A percentile compares a stretch with the other conserved stretches of the same genome.
Evolutionary conservation across 2,113 vertebrate species (phyloP).

Genomic region (Ctenomys sociabilis): DNA sequence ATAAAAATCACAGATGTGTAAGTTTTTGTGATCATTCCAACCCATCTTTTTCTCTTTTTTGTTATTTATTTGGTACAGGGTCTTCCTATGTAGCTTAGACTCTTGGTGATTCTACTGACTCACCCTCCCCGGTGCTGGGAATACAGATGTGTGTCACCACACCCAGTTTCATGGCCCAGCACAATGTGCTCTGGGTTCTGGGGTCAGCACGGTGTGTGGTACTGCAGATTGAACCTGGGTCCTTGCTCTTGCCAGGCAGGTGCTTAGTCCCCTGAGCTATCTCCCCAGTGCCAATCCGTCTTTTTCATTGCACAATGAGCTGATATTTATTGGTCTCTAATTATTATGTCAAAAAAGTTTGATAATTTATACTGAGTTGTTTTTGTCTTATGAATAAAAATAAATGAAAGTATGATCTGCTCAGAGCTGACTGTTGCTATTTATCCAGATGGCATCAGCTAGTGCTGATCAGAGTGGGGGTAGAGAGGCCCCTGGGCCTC

Average conservation of each 20-base stretch:
- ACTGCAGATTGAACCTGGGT: too few relatives aligned
- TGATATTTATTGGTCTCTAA: not conserved
- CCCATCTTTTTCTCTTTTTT: too few relatives aligned
- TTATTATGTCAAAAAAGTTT: constrained; percentile 19
- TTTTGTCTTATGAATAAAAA: constrained; percentile 26
- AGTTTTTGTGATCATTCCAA: constrained; percentile 12
- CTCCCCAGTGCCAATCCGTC: not conserved
- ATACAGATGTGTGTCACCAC: too few relatives aligned
- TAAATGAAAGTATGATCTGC: constrained; percentile 2
- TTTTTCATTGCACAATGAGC: constrained; percentile 18
- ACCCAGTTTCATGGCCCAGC: too few relatives aligned
- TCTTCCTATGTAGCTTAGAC: too few relatives aligned
- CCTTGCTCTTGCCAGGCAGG: too few relatives aligned
- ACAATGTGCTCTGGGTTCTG: too few relatives aligned
- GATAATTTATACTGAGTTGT: constrained; percentile 37
- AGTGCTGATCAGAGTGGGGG: not conserved
- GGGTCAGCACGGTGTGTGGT: too few relatives aligned
- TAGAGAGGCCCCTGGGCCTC: not conserved
- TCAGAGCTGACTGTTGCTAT: not conserved
- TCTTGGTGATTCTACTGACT: too few relatives aligned
- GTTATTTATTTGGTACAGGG: too few relatives aligned
- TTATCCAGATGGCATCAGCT: not conserved
- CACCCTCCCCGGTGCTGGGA: too few relatives aligned
- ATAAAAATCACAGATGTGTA: not conserved
- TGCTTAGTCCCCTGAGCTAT: too few relatives aligned